Conservation (phyloP, 2,113 vertebrate species). For the Notothenia coriiceps region DNA sequence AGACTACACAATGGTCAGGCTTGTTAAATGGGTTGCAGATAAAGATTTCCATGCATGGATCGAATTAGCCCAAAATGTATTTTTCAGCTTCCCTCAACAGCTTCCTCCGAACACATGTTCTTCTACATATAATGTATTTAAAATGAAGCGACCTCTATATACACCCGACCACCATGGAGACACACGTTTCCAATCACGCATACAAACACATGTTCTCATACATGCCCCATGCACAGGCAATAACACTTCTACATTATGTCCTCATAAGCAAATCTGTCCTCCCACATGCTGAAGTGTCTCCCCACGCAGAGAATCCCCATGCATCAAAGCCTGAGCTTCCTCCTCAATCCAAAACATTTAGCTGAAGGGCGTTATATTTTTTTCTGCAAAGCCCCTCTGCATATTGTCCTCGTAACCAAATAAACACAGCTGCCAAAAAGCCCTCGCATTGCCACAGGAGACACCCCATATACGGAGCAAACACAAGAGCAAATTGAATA, state of each 20-base stretch:
- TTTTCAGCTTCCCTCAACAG: constrained; percentile 2
- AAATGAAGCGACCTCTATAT: constrained; percentile 11
- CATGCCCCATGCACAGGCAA: constrained; percentile 9
- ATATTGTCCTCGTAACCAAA: constrained; percentile 74
- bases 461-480: constrained; percentile 39
- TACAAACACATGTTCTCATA: constrained; percentile 21
- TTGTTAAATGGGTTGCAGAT: not conserved
- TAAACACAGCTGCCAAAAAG: constrained; percentile 77
- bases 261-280: constrained; percentile 51
- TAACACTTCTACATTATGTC: constrained; percentile 20
- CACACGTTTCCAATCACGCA: not conserved
- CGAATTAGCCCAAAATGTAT: constrained; percentile 10
- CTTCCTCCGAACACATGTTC: constrained; percentile 22
- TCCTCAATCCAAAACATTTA: constrained; percentile 68
- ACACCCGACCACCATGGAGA: constrained; percentile 26
- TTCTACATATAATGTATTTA: constrained; percentile 36
- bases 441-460: constrained; percentile 34
- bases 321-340: constrained; percentile 67
- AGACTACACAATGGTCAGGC: not conserved
- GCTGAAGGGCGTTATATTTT: constrained; percentile 60
- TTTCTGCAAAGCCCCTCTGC: constrained; percentile 60
- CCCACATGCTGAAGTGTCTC: constrained; percentile 61
- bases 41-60: not conserved
- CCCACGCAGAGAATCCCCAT: constrained; percentile 50
- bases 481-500: constrained; percentile 41